Evolutionary conservation across 2,888 invertebrate species (phyloP).

Genomic region (Cistogaster globosa): DNA sequence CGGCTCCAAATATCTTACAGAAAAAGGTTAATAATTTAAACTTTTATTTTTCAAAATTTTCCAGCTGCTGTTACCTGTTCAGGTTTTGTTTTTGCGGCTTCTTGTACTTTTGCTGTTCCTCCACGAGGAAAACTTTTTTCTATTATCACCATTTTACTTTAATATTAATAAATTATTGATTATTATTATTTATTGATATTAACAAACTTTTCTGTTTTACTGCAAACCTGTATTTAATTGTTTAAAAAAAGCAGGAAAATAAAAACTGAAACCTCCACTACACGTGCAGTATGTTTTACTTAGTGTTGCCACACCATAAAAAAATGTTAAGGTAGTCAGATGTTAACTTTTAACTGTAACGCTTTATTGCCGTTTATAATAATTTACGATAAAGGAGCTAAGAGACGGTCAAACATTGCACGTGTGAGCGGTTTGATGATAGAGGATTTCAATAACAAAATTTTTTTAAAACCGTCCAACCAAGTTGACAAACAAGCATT

Average conservation of each 20-base stretch:
- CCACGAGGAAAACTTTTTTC: conserved; percentile 82
- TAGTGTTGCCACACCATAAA: conserved; percentile 4
- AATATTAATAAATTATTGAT: neutral
- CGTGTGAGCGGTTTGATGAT: no score
- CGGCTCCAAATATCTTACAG: conserved; percentile 80
- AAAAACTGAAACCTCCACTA: conserved; percentile 11
- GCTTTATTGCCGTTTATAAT: no score
- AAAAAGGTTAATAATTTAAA: neutral
- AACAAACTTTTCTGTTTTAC: neutral
- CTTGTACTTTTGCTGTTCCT: conserved; percentile 74
- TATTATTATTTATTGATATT: no score
- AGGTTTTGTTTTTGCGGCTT: conserved; percentile 66
- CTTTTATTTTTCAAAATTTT: neutral
- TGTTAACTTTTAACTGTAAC: no score
- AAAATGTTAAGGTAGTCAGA: conserved; percentile 16
- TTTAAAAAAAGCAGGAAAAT: conserved; percentile 15
- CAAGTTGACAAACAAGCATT: no score
- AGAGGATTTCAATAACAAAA: no score
- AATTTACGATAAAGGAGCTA: no score
- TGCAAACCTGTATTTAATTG: neutral
- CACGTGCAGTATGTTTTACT: conserved; percentile 68
- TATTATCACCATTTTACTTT: conserved; percentile 61
- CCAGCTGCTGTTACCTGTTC: conserved; percentile 41
- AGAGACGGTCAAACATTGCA: no score
- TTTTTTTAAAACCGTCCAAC: no score